Evolutionary conservation across 2,888 invertebrate species (phyloP).

Genomic region (Trachelus troglodyta): DNA sequence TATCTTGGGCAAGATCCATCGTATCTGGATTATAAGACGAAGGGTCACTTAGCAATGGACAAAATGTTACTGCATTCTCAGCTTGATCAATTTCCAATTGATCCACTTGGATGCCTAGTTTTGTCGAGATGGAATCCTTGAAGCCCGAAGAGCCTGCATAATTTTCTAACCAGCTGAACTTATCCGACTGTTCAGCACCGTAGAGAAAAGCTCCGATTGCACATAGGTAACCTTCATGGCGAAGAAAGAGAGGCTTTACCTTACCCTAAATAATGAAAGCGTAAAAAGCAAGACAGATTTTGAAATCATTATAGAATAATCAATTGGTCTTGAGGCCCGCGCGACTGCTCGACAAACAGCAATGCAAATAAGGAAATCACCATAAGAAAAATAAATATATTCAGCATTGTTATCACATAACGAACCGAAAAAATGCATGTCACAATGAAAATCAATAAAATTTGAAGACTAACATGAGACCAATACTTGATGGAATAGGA

Average conservation of each 20-base stretch:
- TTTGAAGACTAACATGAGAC: slow-evolving; percentile 67
- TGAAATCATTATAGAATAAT: slow-evolving; percentile 1
- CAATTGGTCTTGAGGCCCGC: background rate
- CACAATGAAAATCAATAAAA: background rate
- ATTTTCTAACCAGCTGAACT: slow-evolving; percentile 77
- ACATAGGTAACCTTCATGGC: slow-evolving; percentile 78
- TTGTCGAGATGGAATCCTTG: slow-evolving; percentile 66
- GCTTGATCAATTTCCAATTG: slow-evolving; percentile 65
- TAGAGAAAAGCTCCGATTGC: slow-evolving; percentile 78
- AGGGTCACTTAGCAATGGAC: slow-evolving; percentile 83
- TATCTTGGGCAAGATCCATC: slow-evolving; percentile 87
- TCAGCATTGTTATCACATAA: background rate
- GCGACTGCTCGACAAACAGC: background rate
- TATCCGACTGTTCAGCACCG: slow-evolving; percentile 72
- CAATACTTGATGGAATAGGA: slow-evolving; percentile 77
- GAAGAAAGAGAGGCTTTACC: slow-evolving; percentile 74
- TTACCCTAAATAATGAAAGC: slow-evolving; percentile 62
- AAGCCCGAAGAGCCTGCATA: slow-evolving; percentile 76
- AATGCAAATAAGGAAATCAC: slow-evolving; percentile 2
- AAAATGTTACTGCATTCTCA: slow-evolving; percentile 71
- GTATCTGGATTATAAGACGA: slow-evolving; percentile 90
- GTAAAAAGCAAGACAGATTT: slow-evolving; percentile 4
- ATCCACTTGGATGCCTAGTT: slow-evolving; percentile 60
- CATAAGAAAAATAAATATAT: slow-evolving; percentile 15
- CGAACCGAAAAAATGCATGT: background rate